A percentile compares a stretch with the other conserved stretches of the same genome.
Conservation (phyloP, 2,113 vertebrate genomes). For the Callopanchax toddi region DNA sequence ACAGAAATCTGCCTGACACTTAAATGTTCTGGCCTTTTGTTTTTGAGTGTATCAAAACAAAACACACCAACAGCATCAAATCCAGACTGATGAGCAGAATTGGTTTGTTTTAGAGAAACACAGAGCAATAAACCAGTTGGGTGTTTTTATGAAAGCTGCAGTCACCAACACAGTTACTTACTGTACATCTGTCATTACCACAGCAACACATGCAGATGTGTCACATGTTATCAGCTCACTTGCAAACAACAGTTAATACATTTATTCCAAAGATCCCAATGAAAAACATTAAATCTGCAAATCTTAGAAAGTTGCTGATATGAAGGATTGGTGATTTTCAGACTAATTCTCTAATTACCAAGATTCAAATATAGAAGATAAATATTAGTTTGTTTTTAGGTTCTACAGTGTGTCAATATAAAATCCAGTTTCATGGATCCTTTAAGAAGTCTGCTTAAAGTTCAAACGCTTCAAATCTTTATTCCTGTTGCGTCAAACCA, state of each 20-base stretch:
- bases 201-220: neutral
- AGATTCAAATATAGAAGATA: neutral
- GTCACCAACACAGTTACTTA: neutral
- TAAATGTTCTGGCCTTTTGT: too few species aligned
- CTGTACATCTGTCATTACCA: neutral
- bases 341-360: neutral
- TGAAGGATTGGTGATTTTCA: too few species aligned
- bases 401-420: neutral
- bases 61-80: neutral
- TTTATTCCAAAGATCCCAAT: too few species aligned
- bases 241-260: too few species aligned
- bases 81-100: neutral
- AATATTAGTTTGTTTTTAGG: neutral
- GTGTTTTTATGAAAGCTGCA: neutral
- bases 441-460: too few species aligned
- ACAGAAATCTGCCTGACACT: too few species aligned
- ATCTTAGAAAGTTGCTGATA: neutral
- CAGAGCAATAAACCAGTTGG: neutral
- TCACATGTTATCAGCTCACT: too few species aligned
- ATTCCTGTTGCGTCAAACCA: neutral
- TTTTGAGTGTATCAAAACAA: neutral
- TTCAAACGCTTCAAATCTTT: too few species aligned
- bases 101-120: too few species aligned
- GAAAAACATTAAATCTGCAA: too few species aligned
- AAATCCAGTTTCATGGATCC: neutral